Percentiles rank a stretch among this genome's conserved stretches.
Evolutionary conservation across 2,888 invertebrate species (phyloP).

Genomic region (Odontocolon sp.): DNA sequence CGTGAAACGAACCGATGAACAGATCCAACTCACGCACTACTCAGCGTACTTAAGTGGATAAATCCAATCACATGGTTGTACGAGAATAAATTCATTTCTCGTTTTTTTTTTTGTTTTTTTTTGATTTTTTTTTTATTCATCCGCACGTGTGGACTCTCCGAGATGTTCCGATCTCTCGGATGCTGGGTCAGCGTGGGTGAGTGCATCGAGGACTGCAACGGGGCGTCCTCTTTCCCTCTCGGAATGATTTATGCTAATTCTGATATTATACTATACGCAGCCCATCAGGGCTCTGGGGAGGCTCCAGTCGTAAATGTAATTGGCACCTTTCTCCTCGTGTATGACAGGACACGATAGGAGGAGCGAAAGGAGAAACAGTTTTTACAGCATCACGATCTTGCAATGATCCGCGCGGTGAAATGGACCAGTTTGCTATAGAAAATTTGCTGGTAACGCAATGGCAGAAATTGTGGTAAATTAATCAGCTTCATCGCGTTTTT

Average conservation of each 20-base stretch:
- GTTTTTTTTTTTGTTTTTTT: no score
- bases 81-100: no score
- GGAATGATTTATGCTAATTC: slow-evolving; percentile 31
- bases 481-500: no score
- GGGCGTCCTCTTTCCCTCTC: slow-evolving; percentile 4
- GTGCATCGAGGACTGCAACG: no score
- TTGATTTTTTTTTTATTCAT: background rate
- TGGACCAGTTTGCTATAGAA: no score
- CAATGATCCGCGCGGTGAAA: no score
- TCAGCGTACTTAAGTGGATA: background rate
- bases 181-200: slow-evolving; percentile 19
- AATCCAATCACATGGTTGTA: slow-evolving; percentile 28
- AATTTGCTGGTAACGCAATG: no score
- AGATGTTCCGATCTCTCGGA: background rate
- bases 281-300: background rate
- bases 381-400: no score
- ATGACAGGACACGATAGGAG: background rate
- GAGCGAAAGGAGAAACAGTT: background rate
- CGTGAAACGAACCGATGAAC: background rate
- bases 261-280: background rate
- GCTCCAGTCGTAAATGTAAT: slow-evolving; percentile 33
- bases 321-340: slow-evolving; percentile 23
- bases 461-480: no score
- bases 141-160: background rate
- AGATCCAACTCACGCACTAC: background rate